Conservation (phyloP, 1,140 invertebrate species). For the Grapholita molesta region DNA sequence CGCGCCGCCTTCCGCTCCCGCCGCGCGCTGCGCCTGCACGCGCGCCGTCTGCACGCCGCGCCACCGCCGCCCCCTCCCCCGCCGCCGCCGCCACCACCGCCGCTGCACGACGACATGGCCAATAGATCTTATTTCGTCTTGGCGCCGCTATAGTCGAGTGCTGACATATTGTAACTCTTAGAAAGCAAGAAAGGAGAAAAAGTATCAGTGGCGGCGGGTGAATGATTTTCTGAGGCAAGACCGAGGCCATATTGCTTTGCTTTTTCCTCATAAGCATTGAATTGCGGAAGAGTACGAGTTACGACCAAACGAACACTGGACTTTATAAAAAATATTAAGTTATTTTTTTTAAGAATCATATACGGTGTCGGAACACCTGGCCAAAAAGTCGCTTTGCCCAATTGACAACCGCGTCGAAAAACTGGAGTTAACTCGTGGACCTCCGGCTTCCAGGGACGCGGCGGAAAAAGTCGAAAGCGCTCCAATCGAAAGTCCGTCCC, state of each 20-base stretch:
- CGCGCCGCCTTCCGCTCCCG: constrained; percentile 47
- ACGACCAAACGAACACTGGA: too few relatives aligned
- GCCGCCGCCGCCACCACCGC: background rate
- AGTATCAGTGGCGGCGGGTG: too few relatives aligned
- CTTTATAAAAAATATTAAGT: too few relatives aligned
- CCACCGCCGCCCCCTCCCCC: constrained; percentile 37
- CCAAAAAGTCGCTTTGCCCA: too few relatives aligned
- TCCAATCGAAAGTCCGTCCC: constrained; percentile 37
- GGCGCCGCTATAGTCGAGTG: background rate
- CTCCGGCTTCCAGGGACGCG: constrained; percentile 17
- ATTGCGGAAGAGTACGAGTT: too few relatives aligned
- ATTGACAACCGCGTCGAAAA: too few relatives aligned
- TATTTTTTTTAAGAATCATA: too few relatives aligned
- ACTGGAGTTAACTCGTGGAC: too few relatives aligned
- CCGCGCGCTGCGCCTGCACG: constrained; percentile 48
- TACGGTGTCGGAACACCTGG: too few relatives aligned
- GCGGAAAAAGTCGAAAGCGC: constrained; percentile 3
- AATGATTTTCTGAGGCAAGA: too few relatives aligned
- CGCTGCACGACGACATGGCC: background rate
- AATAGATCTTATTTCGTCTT: constrained; percentile 26
- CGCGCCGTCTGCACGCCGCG: constrained; percentile 35
- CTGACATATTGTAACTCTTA: background rate
- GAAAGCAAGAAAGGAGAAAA: background rate
- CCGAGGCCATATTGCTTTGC: too few relatives aligned
- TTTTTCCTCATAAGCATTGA: too few relatives aligned